Percentiles rank a stretch among this genome's conserved stretches.
phyloP scores from a whole-genome alignment of 2,888 invertebrate species.

The Lysandra bellargus region DNA sequence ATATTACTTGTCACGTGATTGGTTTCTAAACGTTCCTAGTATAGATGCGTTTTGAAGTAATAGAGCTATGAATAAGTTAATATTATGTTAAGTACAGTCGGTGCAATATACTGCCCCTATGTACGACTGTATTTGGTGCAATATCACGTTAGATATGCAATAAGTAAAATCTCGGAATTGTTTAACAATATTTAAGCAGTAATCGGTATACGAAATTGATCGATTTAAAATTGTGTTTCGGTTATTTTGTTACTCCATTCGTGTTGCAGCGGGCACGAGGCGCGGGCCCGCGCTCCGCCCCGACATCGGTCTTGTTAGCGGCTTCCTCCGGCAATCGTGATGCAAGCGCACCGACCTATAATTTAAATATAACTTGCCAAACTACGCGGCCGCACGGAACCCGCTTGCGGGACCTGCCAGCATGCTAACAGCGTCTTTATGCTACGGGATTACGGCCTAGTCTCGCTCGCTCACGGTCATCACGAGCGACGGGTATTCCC shows the following conservation, averaged over 20 bases:
- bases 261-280: neutral
- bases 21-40: neutral
- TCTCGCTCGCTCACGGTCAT: neutral
- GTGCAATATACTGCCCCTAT: too few relatives aligned
- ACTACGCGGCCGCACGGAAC: neutral
- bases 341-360: neutral
- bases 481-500: neutral
- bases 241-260: too few relatives aligned
- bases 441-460: neutral
- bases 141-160: too few relatives aligned
- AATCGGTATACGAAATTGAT: too few relatives aligned
- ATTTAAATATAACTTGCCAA: neutral
- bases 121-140: too few relatives aligned
- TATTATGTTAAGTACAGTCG: too few relatives aligned
- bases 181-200: too few relatives aligned
- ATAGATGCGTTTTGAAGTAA: neutral
- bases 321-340: neutral
- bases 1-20: neutral
- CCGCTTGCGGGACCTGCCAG: neutral
- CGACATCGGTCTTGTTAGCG: conserved; percentile 2
- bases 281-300: neutral
- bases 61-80: too few relatives aligned
- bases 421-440: neutral
- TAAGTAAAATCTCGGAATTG: too few relatives aligned
- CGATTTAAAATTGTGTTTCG: too few relatives aligned